Base-by-base conservation (phyloP, 2,888 invertebrate species). In the Brachypalpus laphriformis region DNA sequence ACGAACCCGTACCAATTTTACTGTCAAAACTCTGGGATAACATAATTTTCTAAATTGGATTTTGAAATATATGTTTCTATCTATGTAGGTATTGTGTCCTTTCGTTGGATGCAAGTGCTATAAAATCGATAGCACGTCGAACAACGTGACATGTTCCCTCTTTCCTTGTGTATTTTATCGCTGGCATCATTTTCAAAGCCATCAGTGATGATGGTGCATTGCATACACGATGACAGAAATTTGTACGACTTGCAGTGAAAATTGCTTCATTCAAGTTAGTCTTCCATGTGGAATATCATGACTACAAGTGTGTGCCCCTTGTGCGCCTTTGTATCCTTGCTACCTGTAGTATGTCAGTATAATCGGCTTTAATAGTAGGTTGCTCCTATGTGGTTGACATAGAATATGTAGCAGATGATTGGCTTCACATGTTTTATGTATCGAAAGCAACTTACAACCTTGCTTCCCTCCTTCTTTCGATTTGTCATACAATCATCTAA, bases 251-350 rank as follows among this genome's bases (percentile, higher is more conserved):
- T 40, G 20, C 28, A 61, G 34, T 61, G 72, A 61, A 72, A 61
- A 61, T 61, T 51, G 72, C 40, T 54, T 61, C 51, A 72, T 72
- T 72, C 59, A 72, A 61, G 47, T 72, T 51, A 47, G 40, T 51
- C 25, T 61, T 59, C 20, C 1, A 20, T 34, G 54, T 28, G 34
- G 45, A 31, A 54, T 51, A 8, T 8, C 31, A 40, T 40, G 40
- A 7, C 56, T 49, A 40, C 59, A 71, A 18, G 8, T 8, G 8
- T 8, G 25, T 20, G 59, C 25, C 28, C 31, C 40, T 42, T 20
- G 37, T 49, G 37, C n/a, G 42, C 18, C 25, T 9, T n/a, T n/a
- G n/a, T 31, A 51, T 16, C 37, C 61, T 42, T 20, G 14, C 31
- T 22, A 63, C 40, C 40, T 47, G 49, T 51, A 34, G 8, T 34